A percentile compares a stretch with the other conserved stretches of the same genome.
Evolutionary conservation across 2,113 vertebrate genomes (phyloP).

Genomic region (Neolamprologus sp.): DNA sequence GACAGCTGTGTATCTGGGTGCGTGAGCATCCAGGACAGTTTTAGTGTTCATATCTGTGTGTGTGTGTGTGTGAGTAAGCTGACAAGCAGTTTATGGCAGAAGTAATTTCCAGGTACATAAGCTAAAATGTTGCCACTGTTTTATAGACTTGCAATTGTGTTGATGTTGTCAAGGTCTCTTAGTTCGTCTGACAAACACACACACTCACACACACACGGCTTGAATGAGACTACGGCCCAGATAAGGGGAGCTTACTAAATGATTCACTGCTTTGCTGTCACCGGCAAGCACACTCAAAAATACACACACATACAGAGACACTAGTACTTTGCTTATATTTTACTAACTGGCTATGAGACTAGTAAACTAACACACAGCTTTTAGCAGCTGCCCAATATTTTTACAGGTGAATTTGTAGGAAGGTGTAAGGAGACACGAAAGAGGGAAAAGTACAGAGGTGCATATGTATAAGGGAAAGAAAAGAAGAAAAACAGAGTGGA

Average conservation of each 20-base stretch:
- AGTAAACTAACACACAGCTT: slow-evolving; percentile 1
- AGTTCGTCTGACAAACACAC: slow-evolving; percentile 3
- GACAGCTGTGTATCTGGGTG: neutral
- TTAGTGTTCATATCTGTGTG: neutral
- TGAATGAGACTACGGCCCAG: neutral
- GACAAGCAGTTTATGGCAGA: slow-evolving; percentile 40
- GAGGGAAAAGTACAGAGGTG: neutral
- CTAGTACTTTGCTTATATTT: neutral
- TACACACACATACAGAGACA: neutral
- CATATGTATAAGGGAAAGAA: neutral
- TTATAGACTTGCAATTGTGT: slow-evolving; percentile 53
- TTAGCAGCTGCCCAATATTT: slow-evolving; percentile 1
- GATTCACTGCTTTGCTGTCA: slow-evolving; percentile 41
- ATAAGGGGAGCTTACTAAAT: slow-evolving; percentile 36
- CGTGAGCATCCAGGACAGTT: neutral
- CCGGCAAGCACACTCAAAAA: neutral
- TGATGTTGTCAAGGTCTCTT: slow-evolving; percentile 57
- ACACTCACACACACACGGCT: neutral
- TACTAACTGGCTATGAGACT: slow-evolving; percentile 23
- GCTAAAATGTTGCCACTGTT: slow-evolving; percentile 29
- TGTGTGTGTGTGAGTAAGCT: neutral
- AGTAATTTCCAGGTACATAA: slow-evolving; percentile 51
- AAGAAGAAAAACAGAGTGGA: neutral
- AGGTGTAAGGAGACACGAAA: neutral
- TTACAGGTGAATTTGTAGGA: neutral